A percentile compares a stretch with the other conserved stretches of the same genome.
These are phyloP conservation scores for Morpho deidamia DNA, from an alignment of 2,888 invertebrate species.

Conservation along the genomic window DNA sequence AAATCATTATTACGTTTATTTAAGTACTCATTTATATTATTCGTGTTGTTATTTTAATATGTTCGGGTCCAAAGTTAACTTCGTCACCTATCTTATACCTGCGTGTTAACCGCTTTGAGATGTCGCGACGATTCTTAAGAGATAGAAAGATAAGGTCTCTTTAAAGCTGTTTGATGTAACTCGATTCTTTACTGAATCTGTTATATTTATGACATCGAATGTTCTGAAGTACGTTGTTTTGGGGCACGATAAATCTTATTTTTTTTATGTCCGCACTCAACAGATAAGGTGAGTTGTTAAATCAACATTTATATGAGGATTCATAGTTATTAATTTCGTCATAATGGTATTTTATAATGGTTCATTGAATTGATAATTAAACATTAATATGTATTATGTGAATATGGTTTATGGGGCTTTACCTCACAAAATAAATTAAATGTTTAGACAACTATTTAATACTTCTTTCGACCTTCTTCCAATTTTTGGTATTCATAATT, in stretches of 20 bases:
- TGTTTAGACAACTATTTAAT: too few relatives aligned
- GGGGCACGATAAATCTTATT: constrained; percentile 21
- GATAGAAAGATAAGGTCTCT: constrained; percentile 66
- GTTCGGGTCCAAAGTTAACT: constrained; percentile 52
- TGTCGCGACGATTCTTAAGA: constrained; percentile 66
- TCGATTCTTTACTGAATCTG: constrained; percentile 54
- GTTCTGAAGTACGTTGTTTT: constrained; percentile 26
- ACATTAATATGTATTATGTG: not conserved
- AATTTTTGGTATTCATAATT: too few relatives aligned
- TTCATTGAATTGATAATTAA: not conserved
- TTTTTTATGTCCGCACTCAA: constrained; percentile 11
- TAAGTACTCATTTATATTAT: constrained; percentile 71
- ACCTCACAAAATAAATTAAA: not conserved
- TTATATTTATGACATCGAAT: constrained; percentile 51
- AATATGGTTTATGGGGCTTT: not conserved
- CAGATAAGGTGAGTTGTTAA: constrained; percentile 9
- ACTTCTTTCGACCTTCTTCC: too few relatives aligned
- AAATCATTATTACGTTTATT: constrained; percentile 72
- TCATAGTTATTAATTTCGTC: not conserved
- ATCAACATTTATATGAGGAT: constrained; percentile 4
- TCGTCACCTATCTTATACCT: constrained; percentile 59
- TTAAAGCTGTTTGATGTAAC: constrained; percentile 66
- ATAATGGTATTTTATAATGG: not conserved
- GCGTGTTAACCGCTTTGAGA: constrained; percentile 49
- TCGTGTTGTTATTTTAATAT: constrained; percentile 69